Base-by-base conservation (phyloP, 2,888 invertebrate species). In the Rhaphigaster nebulosa region DNA sequence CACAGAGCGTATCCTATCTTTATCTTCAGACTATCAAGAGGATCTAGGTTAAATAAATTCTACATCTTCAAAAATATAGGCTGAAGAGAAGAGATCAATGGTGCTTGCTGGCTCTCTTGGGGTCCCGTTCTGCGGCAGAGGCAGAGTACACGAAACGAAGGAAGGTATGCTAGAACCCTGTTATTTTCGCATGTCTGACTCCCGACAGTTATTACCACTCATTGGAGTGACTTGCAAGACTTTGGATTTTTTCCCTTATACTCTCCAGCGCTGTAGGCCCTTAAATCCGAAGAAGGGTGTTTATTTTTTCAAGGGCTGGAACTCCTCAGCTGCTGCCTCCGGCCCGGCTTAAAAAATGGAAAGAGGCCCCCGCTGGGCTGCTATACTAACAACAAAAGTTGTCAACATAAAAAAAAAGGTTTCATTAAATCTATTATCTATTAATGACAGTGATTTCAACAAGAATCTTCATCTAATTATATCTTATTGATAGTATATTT, bases 261-360 rank as follows among this genome's bases (percentile, higher is more conserved):
- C 76, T 70, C 88, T 41, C 41, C 84, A 50, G 45, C 41, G 13
- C 23, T n/a, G 45, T 45, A 34, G 89, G 52, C 89, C 89, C 89
- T 89, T 89, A 89, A 89, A 70, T 70, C 89, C 89, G 76, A 76
- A 76, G n/a, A 34, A 70, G 89, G 89, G 89, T 89, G 89, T 89
- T 89, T 89, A 89, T 89, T 89, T 89, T 89, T 89, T 89, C 65
- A 45, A 60, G 70, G 89, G 65, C 45, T 52, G 89, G 65, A 50
- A 76, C 70, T 1, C 65, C 65, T 89, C 89, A 76, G 76, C 29
- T 50, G 34, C 65, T 56, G 41, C 88, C 88, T 65, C 15, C 50
- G 89, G 89, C 76, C 41, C 3, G 23, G 10, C 38, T 80, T 80
- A 80, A 80, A 80, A 80, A 80, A 80, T 38, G 10, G 38, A 26